These are phyloP conservation scores for Leptopilina syphax DNA, from an alignment of 2,888 invertebrate genomes.

Conservation along the genomic window DNA sequence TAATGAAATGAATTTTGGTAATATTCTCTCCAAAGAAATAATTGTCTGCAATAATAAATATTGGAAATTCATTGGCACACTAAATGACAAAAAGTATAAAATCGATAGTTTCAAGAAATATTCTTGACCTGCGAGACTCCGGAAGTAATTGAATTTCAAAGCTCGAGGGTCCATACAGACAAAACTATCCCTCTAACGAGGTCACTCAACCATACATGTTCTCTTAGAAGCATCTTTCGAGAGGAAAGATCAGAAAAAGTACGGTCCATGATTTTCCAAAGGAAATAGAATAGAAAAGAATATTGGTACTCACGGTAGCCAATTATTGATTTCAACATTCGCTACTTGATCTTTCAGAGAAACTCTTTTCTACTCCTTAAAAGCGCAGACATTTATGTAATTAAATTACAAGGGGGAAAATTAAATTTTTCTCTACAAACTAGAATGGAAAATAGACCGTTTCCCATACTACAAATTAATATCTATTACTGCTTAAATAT, in stretches of 20 bases:
- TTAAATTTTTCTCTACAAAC: neutral
- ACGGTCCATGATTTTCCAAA: conserved; percentile 26
- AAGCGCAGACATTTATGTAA: no score
- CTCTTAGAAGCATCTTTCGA: conserved; percentile 22
- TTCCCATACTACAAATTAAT: no score
- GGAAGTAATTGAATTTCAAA: conserved; percentile 34
- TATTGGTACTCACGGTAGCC: neutral
- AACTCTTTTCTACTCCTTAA: no score
- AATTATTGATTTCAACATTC: conserved; percentile 5
- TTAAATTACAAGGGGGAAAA: no score
- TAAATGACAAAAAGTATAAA: no score
- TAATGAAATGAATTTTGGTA: no score
- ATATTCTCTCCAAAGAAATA: no score
- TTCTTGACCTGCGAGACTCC: neutral
- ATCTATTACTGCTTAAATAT: no score
- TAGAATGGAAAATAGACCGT: no score
- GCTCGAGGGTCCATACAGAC: conserved; percentile 13
- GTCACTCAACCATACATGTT: conserved; percentile 11
- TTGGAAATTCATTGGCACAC: no score
- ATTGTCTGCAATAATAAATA: no score
- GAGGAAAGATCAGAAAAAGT: conserved; percentile 4
- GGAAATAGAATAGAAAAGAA: conserved; percentile 1
- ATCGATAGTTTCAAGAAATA: conserved; percentile 2
- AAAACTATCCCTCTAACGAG: conserved; percentile 27
- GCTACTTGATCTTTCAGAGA: neutral